Evolutionary conservation across 2,797 vertebrate species (phyloP).

Genomic region (Gambelia wislizenii): DNA sequence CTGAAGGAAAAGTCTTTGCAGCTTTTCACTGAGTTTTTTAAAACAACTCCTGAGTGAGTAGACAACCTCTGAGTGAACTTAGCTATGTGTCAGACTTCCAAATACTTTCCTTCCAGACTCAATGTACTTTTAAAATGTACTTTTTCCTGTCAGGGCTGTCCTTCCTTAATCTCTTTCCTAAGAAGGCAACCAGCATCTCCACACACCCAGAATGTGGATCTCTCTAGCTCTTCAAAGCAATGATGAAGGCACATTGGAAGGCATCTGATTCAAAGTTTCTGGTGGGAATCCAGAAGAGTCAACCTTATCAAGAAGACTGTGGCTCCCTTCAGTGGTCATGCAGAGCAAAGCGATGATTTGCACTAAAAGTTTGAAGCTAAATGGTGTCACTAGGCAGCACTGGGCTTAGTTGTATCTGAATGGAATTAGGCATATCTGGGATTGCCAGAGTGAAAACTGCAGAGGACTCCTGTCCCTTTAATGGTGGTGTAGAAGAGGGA

Average conservation of each 20-base stretch:
- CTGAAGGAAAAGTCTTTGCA: too few relatives aligned
- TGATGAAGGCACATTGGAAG: too few relatives aligned
- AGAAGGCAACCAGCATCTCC: neutral
- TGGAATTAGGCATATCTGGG: neutral
- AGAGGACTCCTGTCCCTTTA: too few relatives aligned
- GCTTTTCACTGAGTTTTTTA: too few relatives aligned
- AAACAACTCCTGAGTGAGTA: too few relatives aligned
- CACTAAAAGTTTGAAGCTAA: neutral
- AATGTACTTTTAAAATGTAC: neutral
- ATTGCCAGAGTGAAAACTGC: too few relatives aligned
- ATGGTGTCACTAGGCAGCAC: neutral
- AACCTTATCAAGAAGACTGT: too few relatives aligned
- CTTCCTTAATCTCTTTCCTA: neutral
- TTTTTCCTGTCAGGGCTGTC: neutral
- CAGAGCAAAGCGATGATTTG: neutral
- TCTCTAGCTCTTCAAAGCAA: neutral
- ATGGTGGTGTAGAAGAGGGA: too few relatives aligned
- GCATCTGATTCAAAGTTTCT: neutral
- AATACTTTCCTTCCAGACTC: neutral
- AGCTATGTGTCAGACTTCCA: neutral
- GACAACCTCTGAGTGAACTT: too few relatives aligned
- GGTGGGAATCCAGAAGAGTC: neutral
- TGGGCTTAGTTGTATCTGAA: neutral
- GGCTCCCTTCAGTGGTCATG: neutral
- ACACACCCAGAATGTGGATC: neutral